A percentile compares a stretch with the other conserved stretches of the same genome.
Evolutionary conservation across 2,113 vertebrate genomes (phyloP).

Genomic region (Galbula dea): DNA sequence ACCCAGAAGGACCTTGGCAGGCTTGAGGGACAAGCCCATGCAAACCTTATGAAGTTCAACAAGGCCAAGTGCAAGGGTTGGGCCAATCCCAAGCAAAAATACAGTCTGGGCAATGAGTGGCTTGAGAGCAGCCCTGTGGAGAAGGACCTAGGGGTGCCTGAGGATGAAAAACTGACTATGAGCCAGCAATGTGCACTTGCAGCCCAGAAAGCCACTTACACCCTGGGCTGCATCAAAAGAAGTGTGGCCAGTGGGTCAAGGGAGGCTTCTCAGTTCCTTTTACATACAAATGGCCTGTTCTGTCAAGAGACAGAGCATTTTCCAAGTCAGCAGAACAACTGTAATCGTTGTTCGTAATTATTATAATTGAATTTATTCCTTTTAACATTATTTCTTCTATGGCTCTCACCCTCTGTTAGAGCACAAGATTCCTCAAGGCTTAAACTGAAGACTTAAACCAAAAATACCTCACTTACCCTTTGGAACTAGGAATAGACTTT

Average conservation of each 20-base stretch:
- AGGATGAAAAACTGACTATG: not conserved
- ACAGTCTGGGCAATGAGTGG: not conserved
- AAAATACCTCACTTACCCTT: constrained; percentile 52
- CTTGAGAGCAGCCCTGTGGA: not conserved
- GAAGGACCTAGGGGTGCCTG: not conserved
- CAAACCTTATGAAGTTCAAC: no score
- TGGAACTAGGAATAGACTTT: constrained; percentile 33
- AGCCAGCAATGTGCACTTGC: rapidly evolving
- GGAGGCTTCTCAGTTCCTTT: not conserved
- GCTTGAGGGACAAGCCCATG: no score
- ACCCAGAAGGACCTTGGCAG: no score
- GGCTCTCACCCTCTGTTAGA: not conserved
- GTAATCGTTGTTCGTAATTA: not conserved
- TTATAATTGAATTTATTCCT: not conserved
- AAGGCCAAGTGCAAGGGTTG: no score
- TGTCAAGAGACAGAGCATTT: not conserved
- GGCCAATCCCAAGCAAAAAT: not conserved
- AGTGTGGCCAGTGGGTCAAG: rapidly evolving
- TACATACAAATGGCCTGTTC: not conserved
- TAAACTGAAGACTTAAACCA: not conserved
- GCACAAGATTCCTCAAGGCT: not conserved
- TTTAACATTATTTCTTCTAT: not conserved
- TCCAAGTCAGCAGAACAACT: not conserved
- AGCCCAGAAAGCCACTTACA: not conserved
- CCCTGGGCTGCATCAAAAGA: not conserved